Evolutionary conservation across 2,113 vertebrate species (phyloP), one percentile per base, ranked within the genome.

Genomic region (Edolisoma coerulescens): DNA sequence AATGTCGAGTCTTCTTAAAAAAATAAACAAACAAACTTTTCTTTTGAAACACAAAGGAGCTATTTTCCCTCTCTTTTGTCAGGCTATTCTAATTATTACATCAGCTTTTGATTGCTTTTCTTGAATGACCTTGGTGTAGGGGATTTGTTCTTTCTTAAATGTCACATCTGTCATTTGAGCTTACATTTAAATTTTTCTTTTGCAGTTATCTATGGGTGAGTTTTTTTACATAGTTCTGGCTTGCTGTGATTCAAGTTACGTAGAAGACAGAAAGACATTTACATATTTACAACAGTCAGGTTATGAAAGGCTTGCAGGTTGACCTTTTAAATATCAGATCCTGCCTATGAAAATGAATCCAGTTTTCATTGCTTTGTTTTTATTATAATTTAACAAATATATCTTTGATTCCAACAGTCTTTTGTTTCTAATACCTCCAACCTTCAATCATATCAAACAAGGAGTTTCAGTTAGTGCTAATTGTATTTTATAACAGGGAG

Each of bases 141-240:
- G 10, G 2, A 44, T 69, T 86, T 84, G 6, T 83, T 77, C 19
- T 52, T 79, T 80, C 15, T 88, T 60, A n/a, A 73, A 28, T 7
- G 33, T 60, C 33, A 7, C 32, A 1, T 61, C 23, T 84, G 16
- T 91, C 6, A 20, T 44, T 65, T 87, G 28, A 53, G 37, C 10
- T 73, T 49, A 9, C 5, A 1, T 73, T 47, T 74, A 33, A 16
- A 13, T 70, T 19, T 70, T 47, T 26, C n/a, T 60, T 67, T 68
- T 26, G 7, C 16, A 56, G 53, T 59, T 2, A 10, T 65, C 23
- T 11, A 0, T 20, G 4, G 4, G 8, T 65, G 23, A 1, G 1
- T 15, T 24, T 63, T 65, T 78, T 42, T 33, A 71, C 28, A 7
- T 53, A 41, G 16, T 44, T 83, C 33, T 67, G 32, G 3, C 33